Evolutionary conservation across 2,113 vertebrate species (phyloP), one percentile per base, ranked within the genome.

Genomic region (Scartelaos histophorus): DNA sequence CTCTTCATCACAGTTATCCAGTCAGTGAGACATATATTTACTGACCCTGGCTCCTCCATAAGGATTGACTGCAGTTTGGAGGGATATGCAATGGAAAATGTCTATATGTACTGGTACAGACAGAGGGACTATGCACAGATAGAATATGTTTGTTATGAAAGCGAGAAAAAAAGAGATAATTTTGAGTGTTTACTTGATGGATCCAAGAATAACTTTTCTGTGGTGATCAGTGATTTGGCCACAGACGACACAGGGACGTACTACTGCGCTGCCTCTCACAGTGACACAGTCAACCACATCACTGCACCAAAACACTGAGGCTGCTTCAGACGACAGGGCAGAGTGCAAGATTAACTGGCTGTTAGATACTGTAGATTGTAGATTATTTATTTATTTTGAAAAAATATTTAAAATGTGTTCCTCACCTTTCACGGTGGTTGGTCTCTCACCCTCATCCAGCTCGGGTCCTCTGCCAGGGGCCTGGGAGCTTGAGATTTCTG

Each of bases 221-320:
- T 93, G 46, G 35, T 71, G 2, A 75, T 90, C 0, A 73, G 47
- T 38, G 57, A 79, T 5, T 56, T 90, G 54, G 5, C 24, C 1
- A 7, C 69, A 0, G 71, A 76, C n/a, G 86, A 94, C 78, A 90
- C 80, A 46, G 84, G 80, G 38, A 82, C 38, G 17, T 94, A 92
- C 80, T 92, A 88, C 83, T 94, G 92, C 0, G 90, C 76, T 53
- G 91, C 91, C 0, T 87, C 79, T 29, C 91, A 93, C 92, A 84
- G 89, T 90, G 87, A 69, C 51, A 66, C 74, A 77, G 6, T 43
- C 16, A 17, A 69, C 13, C 51, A 49, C 24, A 57, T n/a, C 13
- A 19, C 71, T 78, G 68, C 78, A 88, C 92, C 91, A 87, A 85
- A 92, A 29, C 25, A 2, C 2, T 43, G 38, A 13, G 17, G 61